phyloP scores from a whole-genome alignment of 1,140 invertebrate genomes.

The Rhopalosiphum maidis region DNA sequence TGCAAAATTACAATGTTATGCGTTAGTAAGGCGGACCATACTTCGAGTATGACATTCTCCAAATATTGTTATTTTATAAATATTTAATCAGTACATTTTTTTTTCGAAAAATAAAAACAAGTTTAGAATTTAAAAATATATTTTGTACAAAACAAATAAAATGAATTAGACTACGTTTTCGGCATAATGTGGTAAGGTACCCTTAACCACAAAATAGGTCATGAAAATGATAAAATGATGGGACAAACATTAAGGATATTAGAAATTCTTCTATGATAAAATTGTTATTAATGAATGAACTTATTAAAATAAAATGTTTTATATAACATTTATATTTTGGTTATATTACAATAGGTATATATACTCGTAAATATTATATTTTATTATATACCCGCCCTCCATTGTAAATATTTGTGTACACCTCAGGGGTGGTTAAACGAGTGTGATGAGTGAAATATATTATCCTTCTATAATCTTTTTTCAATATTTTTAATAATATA shows the following conservation, averaged over 20 bases:
- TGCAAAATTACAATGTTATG: too few relatives aligned
- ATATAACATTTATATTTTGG: not conserved
- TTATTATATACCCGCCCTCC: not conserved
- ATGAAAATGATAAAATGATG: accelerated
- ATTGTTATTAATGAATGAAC: not conserved
- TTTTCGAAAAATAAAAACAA: too few relatives aligned
- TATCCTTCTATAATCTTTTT: too few relatives aligned
- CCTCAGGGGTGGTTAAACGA: too few relatives aligned
- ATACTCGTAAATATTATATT: not conserved
- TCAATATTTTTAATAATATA: too few relatives aligned
- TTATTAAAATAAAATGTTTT: not conserved
- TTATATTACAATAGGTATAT: not conserved
- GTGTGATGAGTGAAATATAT: too few relatives aligned
- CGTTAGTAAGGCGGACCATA: too few relatives aligned
- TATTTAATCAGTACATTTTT: too few relatives aligned
- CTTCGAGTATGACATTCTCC: too few relatives aligned
- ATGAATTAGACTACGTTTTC: not conserved
- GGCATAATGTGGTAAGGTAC: not conserved
- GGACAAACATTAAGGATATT: not conserved
- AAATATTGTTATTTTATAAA: too few relatives aligned
- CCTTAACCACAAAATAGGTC: not conserved
- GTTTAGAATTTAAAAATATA: not conserved
- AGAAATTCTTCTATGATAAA: not conserved
- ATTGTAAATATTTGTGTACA: not conserved
- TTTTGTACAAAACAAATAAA: too few relatives aligned